phyloP scores from a whole-genome alignment of 2,888 invertebrate species.

The Eilema sororculum region DNA sequence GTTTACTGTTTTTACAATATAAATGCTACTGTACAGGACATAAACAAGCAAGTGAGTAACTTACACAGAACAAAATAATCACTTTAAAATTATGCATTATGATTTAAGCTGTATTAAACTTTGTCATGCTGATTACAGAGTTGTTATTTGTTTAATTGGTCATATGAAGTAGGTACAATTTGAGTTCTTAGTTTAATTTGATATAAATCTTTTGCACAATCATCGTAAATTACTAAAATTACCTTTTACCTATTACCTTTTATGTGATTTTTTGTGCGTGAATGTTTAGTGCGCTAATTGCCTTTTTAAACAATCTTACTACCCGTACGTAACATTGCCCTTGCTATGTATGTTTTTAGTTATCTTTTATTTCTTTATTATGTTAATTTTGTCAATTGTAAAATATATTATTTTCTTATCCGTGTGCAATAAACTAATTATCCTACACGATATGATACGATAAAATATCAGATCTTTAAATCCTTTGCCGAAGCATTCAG shows the following conservation, averaged over 20 bases:
- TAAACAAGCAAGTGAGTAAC: not conserved
- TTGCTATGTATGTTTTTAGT: not conserved
- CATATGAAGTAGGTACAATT: too few species aligned
- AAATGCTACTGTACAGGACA: not conserved
- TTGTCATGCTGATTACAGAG: too few species aligned
- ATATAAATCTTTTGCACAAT: too few species aligned
- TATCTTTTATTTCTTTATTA: constrained; percentile 2
- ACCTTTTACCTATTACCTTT: too few species aligned
- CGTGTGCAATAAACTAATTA: constrained; percentile 21
- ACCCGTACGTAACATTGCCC: not conserved
- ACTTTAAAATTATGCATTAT: too few species aligned
- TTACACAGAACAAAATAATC: not conserved
- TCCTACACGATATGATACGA: constrained; percentile 25
- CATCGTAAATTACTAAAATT: too few species aligned
- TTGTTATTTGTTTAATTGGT: too few species aligned
- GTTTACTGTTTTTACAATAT: not conserved
- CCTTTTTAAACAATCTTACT: too few species aligned
- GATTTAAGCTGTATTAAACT: too few species aligned
- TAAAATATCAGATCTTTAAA: constrained; percentile 34
- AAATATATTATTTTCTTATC: constrained; percentile 10
- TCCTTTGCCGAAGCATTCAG: constrained; percentile 28
- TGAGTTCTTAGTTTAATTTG: too few species aligned
- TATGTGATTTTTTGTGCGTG: too few species aligned
- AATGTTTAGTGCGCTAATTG: too few species aligned
- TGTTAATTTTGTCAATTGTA: not conserved